Conservation (phyloP, 2,797 vertebrate species). For the Yasuhikotakia modesta region DNA sequence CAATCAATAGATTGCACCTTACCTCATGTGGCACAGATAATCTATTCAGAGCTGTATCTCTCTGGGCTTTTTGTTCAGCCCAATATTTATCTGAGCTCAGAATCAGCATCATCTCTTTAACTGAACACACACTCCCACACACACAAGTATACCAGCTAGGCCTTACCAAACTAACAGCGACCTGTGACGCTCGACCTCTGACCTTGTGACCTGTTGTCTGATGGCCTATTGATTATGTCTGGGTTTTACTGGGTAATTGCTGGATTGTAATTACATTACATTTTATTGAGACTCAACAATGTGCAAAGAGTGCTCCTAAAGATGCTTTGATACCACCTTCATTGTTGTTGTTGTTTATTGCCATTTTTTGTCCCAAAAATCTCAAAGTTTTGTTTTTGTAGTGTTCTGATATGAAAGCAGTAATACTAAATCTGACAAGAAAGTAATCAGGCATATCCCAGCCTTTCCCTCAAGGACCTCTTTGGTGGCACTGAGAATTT, state of each 20-base stretch:
- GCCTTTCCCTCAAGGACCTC: constrained; percentile 58
- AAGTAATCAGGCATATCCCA: constrained; percentile 66
- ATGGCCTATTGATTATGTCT: constrained; percentile 84
- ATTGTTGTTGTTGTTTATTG: background rate
- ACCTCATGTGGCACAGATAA: constrained; percentile 67
- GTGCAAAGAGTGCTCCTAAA: constrained; percentile 13
- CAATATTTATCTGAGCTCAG: constrained; percentile 69
- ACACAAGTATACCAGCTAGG: constrained; percentile 40
- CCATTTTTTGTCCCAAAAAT: background rate
- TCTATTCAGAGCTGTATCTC: constrained; percentile 66
- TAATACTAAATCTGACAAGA: constrained; percentile 63
- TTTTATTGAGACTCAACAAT: constrained; percentile 55
- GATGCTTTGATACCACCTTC: constrained; percentile 49
- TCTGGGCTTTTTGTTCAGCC: constrained; percentile 53
- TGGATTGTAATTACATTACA: constrained; percentile 69
- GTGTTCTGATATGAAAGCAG: constrained; percentile 41
- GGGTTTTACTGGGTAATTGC: constrained; percentile 71
- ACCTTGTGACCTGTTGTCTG: constrained; percentile 77
- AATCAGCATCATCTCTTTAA: constrained; percentile 72
- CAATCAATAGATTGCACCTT: constrained; percentile 70
- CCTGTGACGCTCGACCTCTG: constrained; percentile 72
- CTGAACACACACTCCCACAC: constrained; percentile 32
- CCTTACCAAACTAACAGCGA: constrained; percentile 60
- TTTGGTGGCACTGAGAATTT: constrained; percentile 63
- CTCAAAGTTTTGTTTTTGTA: background rate